Base-by-base conservation (phyloP, 2,113 vertebrate genomes). In the Gobiocypris rarus region DNA sequence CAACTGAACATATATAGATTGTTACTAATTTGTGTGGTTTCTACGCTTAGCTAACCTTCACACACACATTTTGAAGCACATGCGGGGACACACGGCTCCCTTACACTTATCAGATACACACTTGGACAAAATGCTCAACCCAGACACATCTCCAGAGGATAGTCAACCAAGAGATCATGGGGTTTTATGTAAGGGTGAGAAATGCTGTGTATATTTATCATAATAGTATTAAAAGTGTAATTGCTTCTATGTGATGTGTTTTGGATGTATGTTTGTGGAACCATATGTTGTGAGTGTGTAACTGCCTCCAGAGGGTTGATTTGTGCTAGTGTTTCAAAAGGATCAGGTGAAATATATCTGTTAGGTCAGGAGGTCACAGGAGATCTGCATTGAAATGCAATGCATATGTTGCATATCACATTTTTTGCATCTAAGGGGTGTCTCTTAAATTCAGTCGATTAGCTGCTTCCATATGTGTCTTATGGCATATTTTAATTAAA, bases 131-230 rank as follows among this genome's bases (percentile, higher is more conserved):
- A 26, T 4, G 5, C 50, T 38, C 34, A 63, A 81, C 7, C 65
- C 63, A 70, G 79, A 81, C 79, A 81, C 79, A 70, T 70, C 79
- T 81, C 79, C 79, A 81, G 31, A 67, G 28, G 28, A 70, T 52
- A 52, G 28, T 70, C 80, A 82, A 70, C 80, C 80, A 82, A 82
- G 59, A 67, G 48, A 56, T 82, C 48, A 82, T 81, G 79, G 63
- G 28, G 22, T 28, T 48, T 38, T 52, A 81, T 81, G 79, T 24
- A 17, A 70, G 63, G 26, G 43, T 38, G 65, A 71, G 48, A 81
- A 9, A 70, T 56, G 65, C 13, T 31, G 10, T 70, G 63, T 54
- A 48, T n/a, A 54, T 80, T 63, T 8, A 24, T 24, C 56, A 22
- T 17, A 38, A 50, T 9, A 38, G 6, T 3, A 22, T 70, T 75